Base-by-base conservation (phyloP, 2,797 vertebrate species). In the Acropternis orthonyx region DNA sequence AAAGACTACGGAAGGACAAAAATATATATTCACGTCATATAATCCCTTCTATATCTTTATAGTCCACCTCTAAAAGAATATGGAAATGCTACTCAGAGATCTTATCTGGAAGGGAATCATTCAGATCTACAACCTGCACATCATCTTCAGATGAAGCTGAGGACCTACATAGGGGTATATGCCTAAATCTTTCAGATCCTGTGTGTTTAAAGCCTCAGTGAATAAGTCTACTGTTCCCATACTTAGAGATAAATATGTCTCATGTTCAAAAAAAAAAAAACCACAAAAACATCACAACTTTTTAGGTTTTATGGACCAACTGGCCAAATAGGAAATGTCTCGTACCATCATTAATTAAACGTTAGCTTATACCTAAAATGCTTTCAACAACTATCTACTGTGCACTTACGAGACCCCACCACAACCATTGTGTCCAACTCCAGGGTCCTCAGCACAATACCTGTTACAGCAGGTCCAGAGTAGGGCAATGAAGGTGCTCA, bases 101-200 rank as follows among this genome's bases (percentile, higher is more conserved):
- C 30, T 18, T 14, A 9, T 32, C 26, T 51, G 52, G 32, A 69
- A 77, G 10, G 12, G 20, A 65, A 49, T 36, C 8, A 23, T 46
- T 63, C 48, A 41, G 44, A 63, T n/a, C 44, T 73, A 59, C 27
- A 71, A 51, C 27, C 36, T 30, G 58, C 1, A 0, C 5, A 8
- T 32, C 28, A 30, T 13, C 32, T 52, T 71, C 0, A 0, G 21
- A 49, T 36, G 36, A 74, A 24, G 5, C 14, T 28, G 8, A 75
- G 67, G 36, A 62, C 32, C 13, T 32, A 3, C 26, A 7, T 0
- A 23, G 7, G 7, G 20, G 9, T 8, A 34, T 19, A 16, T 8
- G 14, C 46, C 67, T 59, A 27, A 59, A 80, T 41, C 52, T 56
- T 80, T 34, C 44, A 49, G 14, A 49, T 44, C n/a, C 28, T 44